Evolutionary conservation across 2,797 vertebrate genomes (phyloP).

Genomic region (Esox lucius): DNA sequence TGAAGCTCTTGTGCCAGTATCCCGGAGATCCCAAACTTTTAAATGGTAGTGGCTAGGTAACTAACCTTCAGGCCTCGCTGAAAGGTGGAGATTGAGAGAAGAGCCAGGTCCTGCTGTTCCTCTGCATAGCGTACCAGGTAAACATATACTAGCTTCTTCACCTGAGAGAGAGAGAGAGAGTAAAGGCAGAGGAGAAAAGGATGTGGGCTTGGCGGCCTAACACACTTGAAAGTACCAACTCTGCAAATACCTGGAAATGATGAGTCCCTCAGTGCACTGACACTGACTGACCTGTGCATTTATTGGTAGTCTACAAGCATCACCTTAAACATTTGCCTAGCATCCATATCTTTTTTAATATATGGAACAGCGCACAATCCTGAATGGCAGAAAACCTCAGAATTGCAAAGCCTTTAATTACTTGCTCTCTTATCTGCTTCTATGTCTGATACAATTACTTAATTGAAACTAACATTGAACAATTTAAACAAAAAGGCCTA

Average conservation of each 20-base stretch:
- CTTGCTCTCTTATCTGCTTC: not conserved
- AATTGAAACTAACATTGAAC: not conserved
- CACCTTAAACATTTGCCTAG: not conserved
- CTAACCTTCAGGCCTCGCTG: conserved; percentile 92
- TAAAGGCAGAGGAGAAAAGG: not conserved
- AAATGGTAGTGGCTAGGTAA: not conserved
- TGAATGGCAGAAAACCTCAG: not conserved
- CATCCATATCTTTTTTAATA: not conserved
- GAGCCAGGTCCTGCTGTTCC: conserved; percentile 95
- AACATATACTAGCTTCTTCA: conserved; percentile 97
- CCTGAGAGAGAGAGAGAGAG: conserved; percentile 67
- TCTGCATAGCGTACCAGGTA: conserved; percentile 96
- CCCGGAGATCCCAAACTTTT: no score
- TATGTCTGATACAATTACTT: not conserved
- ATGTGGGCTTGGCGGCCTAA: not conserved
- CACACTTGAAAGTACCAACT: not conserved
- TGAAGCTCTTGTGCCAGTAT: no score
- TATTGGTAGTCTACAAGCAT: not conserved
- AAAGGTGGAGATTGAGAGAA: conserved; percentile 97
- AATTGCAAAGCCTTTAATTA: not conserved
- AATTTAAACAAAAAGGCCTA: not conserved
- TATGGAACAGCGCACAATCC: not conserved
- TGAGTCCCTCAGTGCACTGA: not conserved
- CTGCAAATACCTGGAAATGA: not conserved
- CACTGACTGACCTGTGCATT: not conserved